A percentile compares a stretch with the other conserved stretches of the same genome.
phyloP scores from a whole-genome alignment of 2,797 vertebrate genomes.

The Gambelia wislizenii region DNA sequence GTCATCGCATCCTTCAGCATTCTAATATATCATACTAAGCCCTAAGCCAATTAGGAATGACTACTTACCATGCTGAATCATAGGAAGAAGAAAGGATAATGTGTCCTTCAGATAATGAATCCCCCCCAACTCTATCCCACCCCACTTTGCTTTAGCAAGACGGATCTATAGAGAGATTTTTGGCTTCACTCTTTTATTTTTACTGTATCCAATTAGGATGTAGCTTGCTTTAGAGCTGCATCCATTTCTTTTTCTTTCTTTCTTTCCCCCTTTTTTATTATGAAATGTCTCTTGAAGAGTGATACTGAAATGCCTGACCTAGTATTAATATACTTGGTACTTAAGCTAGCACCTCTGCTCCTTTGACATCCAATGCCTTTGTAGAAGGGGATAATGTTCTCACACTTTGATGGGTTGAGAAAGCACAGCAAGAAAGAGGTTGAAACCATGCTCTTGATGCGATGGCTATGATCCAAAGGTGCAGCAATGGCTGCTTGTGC shows the following conservation, averaged over 20 bases:
- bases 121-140: slow-evolving; percentile 40
- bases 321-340: slow-evolving; percentile 51
- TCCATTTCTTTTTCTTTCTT: slow-evolving; percentile 28
- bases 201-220: slow-evolving; percentile 75
- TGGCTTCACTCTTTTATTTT: slow-evolving; percentile 56
- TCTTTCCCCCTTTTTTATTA: slow-evolving; percentile 43
- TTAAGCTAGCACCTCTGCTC: slow-evolving; percentile 55
- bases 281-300: slow-evolving; percentile 57
- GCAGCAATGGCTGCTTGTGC: background rate
- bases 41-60: slow-evolving; percentile 97
- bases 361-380: slow-evolving; percentile 45
- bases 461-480: slow-evolving; percentile 30
- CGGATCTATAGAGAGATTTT: slow-evolving; percentile 15
- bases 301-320: slow-evolving; percentile 66
- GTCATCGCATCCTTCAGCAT: slow-evolving; percentile 90
- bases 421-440: slow-evolving; percentile 13
- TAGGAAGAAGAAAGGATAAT: slow-evolving; percentile 86
- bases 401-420: slow-evolving; percentile 46
- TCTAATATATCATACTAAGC: slow-evolving; percentile 95
- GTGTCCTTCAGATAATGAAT: slow-evolving; percentile 95
- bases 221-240: slow-evolving; percentile 60
- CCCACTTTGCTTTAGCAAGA: slow-evolving; percentile 65
- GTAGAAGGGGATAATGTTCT: slow-evolving; percentile 55
- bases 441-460: slow-evolving; percentile 17
- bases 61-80: slow-evolving; percentile 93